These are phyloP conservation scores for Dastarcus helophoroides DNA, from an alignment of 2,888 invertebrate genomes.

Conservation along the genomic window DNA sequence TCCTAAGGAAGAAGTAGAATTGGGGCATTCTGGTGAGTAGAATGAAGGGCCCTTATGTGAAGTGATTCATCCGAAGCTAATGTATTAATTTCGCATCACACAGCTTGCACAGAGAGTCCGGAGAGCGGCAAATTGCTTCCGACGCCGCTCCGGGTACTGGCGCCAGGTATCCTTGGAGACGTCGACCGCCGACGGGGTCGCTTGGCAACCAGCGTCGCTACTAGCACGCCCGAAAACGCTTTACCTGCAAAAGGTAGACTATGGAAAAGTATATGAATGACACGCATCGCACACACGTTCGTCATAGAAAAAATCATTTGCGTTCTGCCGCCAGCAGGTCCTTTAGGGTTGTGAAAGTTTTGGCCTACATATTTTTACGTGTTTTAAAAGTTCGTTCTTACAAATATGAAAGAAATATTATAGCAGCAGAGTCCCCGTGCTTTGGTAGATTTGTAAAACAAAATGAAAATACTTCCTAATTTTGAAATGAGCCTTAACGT, in stretches of 20 bases:
- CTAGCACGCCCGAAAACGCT: constrained; percentile 22
- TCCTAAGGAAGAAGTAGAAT: too few species aligned
- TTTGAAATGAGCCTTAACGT: too few species aligned
- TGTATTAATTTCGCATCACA: constrained; percentile 32
- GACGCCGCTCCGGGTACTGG: constrained; percentile 45
- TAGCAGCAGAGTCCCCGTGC: too few species aligned
- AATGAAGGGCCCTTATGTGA: too few species aligned
- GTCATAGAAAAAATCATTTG: background rate
- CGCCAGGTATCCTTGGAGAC: constrained; percentile 45
- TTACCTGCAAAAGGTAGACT: constrained; percentile 25
- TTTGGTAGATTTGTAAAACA: too few species aligned
- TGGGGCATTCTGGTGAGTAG: too few species aligned
- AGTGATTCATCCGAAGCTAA: constrained; percentile 29
- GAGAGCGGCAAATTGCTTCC: constrained; percentile 45
- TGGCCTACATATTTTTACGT: too few species aligned
- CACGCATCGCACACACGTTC: constrained; percentile 1
- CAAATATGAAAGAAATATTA: too few species aligned
- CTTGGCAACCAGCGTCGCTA: constrained; percentile 40
- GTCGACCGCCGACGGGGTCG: constrained; percentile 38
- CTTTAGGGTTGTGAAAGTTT: too few species aligned
- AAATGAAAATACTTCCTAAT: too few species aligned
- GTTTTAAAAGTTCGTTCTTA: too few species aligned
- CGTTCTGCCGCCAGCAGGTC: too few species aligned
- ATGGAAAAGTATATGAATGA: constrained; percentile 12
- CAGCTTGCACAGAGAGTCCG: constrained; percentile 22